phyloP scores from a whole-genome alignment of 1,140 invertebrate genomes.

The Aradophagus sp. region DNA sequence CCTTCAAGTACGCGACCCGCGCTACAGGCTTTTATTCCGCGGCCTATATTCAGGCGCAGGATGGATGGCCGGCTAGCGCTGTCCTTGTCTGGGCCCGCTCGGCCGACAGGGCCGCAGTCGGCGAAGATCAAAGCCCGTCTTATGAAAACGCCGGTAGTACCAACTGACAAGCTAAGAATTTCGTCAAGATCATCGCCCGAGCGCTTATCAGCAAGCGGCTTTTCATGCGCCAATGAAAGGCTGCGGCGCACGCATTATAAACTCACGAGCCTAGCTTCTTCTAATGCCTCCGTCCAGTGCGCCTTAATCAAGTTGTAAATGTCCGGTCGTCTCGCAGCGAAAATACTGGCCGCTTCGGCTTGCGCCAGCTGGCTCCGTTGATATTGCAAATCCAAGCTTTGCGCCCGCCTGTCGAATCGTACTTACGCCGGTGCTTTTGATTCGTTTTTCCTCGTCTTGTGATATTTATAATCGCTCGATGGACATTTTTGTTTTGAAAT shows the following conservation, averaged over 20 bases:
- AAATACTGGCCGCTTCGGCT: no score
- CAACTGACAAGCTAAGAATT: conserved; percentile 72
- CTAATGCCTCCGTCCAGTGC: conserved; percentile 41
- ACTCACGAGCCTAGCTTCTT: conserved; percentile 32
- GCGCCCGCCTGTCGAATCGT: no score
- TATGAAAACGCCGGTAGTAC: conserved; percentile 69
- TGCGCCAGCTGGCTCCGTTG: no score
- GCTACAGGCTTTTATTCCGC: conserved; percentile 15
- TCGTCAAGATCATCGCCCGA: conserved; percentile 71
- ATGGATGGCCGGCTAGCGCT: conserved; percentile 17
- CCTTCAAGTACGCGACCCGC: no score
- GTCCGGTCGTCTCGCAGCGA: conserved; percentile 33
- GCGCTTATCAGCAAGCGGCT: conserved; percentile 67
- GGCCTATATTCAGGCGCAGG: conserved; percentile 29
- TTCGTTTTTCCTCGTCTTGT: no score
- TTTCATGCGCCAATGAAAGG: conserved; percentile 54
- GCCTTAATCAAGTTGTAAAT: conserved; percentile 54
- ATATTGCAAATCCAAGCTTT: no score
- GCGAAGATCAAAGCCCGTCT: conserved; percentile 70
- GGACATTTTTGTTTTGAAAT: no score
- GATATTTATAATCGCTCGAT: no score
- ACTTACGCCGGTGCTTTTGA: no score
- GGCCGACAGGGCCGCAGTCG: conserved; percentile 42
- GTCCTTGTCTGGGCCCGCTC: conserved; percentile 14
- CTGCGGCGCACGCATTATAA: conserved; percentile 35